phyloP scores from a whole-genome alignment of 2,113 vertebrate species.

The Percopsis transmontana region DNA sequence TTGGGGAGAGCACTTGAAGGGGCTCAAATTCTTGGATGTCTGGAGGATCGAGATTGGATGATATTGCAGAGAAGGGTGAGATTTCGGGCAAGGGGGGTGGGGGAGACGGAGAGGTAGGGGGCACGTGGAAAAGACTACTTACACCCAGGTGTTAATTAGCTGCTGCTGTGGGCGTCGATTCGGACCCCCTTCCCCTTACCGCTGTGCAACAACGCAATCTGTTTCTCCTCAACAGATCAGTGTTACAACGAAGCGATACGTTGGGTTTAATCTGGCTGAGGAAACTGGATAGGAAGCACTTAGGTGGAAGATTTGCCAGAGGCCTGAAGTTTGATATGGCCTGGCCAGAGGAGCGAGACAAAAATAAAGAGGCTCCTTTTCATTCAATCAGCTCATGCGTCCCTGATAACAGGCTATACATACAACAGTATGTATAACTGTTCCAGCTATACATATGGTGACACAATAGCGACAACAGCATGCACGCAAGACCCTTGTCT shows the following conservation, averaged over 20 bases:
- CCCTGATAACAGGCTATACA: neutral
- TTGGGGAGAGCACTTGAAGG: conserved; percentile 18
- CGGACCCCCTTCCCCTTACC: neutral
- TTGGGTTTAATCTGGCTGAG: conserved; percentile 1
- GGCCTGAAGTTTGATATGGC: conserved; percentile 26
- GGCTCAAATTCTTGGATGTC: conserved; percentile 22
- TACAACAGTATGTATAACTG: neutral
- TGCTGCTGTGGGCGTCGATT: conserved; percentile 3
- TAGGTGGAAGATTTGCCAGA: conserved; percentile 26
- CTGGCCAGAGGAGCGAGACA: neutral
- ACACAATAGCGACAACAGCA: conserved; percentile 1
- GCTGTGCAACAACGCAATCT: neutral
- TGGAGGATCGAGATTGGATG: conserved; percentile 16
- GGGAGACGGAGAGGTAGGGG: conserved; percentile 6
- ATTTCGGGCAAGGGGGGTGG: neutral
- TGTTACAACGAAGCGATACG: neutral
- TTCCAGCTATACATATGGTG: conserved; percentile 7
- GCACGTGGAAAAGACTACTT: neutral
- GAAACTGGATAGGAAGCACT: conserved; percentile 33
- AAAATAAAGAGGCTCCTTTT: conserved; percentile 9
- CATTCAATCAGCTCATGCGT: neutral
- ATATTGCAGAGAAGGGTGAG: neutral
- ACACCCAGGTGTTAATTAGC: neutral
- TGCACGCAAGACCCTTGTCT: neutral
- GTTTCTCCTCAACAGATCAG: conserved; percentile 1